Base-by-base conservation (phyloP, 2,797 vertebrate species). In the Catostomus latipinnis region DNA sequence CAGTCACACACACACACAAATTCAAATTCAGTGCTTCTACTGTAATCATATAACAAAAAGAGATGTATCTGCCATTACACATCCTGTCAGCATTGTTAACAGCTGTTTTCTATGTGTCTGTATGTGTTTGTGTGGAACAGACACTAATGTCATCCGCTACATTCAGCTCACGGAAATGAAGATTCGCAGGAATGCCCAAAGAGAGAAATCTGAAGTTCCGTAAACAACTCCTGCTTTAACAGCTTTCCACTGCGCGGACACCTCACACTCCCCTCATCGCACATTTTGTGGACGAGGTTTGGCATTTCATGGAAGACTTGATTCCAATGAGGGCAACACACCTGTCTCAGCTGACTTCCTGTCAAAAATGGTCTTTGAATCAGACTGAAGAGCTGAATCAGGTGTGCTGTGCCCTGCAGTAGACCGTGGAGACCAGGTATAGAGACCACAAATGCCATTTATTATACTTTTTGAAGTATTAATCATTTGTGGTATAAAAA, bases 131-230 rank as follows among this genome's bases (percentile, higher is more conserved):
- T 91, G 85, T 88, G 85, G 85, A 76, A 16, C 95, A 99, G 98
- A 99, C 92, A 99, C 97, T 90, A 99, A 99, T 16, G 98, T 96
- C 88, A 95, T 98, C 92, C 96, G 97, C 88, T 99, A 99, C 82
- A 99, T 99, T 91, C 98, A 99, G 92, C 93, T 99, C 94, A 98
- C 98, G 14, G 98, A 99, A 92, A 98, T 99, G 96, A 98, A 98
- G 90, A 96, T 99, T 86, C 96, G 97, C 88, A 94, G 98, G 81
- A 95, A 93, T 84, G 95, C 95, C 88, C 98, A 97, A 90, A 94
- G 93, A 91, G 97, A 98, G 87, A 98, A 98, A 89, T 97, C 97
- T 81, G 96, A 99, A 88, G 91, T 94, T 74, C 89, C 95, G 85
- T 98, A 95, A 95, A 89, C 49, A 66, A 9, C 56, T 82, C 67